Percentiles rank a stretch among this genome's conserved stretches.
These are phyloP conservation scores for Camelus dromedarius DNA, from an alignment of 2,113 vertebrate species.

Conservation along the genomic window DNA sequence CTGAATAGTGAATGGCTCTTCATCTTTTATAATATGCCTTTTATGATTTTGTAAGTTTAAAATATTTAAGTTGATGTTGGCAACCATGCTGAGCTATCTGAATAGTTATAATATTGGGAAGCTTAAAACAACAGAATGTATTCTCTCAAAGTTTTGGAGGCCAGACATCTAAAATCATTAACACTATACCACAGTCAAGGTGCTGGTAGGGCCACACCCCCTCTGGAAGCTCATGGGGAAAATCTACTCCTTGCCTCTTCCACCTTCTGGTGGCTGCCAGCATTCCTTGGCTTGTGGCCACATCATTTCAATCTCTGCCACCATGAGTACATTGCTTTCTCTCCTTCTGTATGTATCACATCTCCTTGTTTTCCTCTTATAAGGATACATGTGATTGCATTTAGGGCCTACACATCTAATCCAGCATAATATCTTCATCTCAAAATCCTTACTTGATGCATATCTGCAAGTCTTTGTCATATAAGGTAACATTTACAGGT, in stretches of 20 bases:
- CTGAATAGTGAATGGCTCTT: background rate
- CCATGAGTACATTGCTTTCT: background rate
- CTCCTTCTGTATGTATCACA: background rate
- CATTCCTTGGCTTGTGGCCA: background rate
- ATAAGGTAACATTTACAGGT: background rate
- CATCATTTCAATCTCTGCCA: background rate
- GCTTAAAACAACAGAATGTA: background rate
- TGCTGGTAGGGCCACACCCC: background rate
- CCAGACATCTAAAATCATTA: background rate
- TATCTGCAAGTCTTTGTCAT: background rate
- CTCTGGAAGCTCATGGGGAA: background rate
- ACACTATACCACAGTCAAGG: background rate
- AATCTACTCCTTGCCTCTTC: background rate
- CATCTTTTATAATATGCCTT: background rate
- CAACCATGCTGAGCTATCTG: background rate
- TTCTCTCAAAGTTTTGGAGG: background rate
- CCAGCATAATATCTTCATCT: background rate
- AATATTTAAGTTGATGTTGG: background rate
- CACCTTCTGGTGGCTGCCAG: background rate
- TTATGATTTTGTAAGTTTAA: slow-evolving; percentile 14
- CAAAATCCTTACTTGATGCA: background rate
- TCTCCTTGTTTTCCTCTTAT: background rate
- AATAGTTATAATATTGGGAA: background rate
- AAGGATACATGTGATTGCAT: background rate
- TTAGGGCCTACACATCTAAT: background rate